A percentile compares a stretch with the other conserved stretches of the same genome.
Conservation (phyloP, 2,113 vertebrate genomes). For the Pongo abelii region DNA sequence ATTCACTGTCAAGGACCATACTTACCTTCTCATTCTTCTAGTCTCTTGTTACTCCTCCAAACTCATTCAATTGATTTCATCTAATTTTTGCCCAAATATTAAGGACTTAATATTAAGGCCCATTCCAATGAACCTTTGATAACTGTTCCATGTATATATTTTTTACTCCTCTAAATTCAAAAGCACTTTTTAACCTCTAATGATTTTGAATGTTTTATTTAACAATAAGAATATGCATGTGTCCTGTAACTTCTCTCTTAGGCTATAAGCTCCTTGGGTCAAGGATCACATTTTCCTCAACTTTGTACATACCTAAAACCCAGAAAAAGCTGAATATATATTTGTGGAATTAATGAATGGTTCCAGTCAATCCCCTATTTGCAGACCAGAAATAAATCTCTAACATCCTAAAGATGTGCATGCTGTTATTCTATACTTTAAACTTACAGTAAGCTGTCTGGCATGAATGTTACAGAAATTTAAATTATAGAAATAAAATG, state of each 20-base stretch:
- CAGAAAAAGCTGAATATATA: neutral
- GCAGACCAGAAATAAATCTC: neutral
- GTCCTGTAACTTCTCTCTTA: neutral
- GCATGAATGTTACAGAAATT: neutral
- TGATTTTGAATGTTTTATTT: conserved; percentile 25
- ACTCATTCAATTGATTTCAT: neutral
- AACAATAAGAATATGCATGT: neutral
- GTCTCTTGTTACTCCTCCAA: neutral
- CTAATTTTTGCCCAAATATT: neutral
- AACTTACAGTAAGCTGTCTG: neutral
- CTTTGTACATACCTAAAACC: neutral
- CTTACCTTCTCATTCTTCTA: neutral
- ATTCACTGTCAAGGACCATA: neutral
- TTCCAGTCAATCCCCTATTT: neutral
- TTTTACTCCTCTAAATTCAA: neutral
- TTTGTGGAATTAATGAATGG: neutral
- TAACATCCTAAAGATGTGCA: neutral
- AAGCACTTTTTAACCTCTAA: neutral
- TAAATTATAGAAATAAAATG: neutral
- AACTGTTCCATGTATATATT: neutral
- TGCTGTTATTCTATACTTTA: neutral
- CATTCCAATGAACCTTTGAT: neutral
- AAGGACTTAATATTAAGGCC: neutral
- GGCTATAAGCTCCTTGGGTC: neutral
- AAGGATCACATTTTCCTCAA: neutral